phyloP scores from a whole-genome alignment of 1,140 invertebrate species.

The Meloidogyne floridensis region DNA sequence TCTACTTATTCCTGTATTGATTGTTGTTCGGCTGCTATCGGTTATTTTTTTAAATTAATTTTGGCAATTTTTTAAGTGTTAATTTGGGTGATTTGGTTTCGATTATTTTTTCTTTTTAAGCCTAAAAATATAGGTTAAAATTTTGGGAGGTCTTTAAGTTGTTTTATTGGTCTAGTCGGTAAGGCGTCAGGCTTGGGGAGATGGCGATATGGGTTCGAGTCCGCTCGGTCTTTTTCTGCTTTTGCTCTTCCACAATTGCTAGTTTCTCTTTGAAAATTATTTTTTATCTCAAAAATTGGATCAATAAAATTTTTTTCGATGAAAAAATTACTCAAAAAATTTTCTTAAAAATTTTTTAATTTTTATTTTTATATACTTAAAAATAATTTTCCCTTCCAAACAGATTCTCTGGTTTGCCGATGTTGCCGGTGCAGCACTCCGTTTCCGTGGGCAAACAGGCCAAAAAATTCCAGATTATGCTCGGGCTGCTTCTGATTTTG shows the following conservation, averaged over 20 bases:
- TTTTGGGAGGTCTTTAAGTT: no score
- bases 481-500: conserved; percentile 50
- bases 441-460: conserved; percentile 39
- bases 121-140: neutral
- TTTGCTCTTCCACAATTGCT: neutral
- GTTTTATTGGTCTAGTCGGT: neutral
- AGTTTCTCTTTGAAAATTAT: no score
- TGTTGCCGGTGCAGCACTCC: conserved; percentile 50
- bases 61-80: no score
- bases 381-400: neutral
- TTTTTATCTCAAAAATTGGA: no score
- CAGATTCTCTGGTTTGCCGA: conserved; percentile 58
- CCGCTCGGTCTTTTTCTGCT: neutral
- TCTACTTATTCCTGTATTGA: conserved; percentile 52
- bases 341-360: no score
- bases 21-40: conserved; percentile 42
- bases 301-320: neutral
- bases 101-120: neutral
- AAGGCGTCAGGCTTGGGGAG: neutral
- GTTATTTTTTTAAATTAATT: neutral
- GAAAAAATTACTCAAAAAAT: neutral
- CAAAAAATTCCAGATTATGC: conserved; percentile 42
- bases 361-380: no score
- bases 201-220: neutral
- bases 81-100: neutral